Conservation (phyloP, 2,888 invertebrate genomes). For the Spicauda simplicius region DNA sequence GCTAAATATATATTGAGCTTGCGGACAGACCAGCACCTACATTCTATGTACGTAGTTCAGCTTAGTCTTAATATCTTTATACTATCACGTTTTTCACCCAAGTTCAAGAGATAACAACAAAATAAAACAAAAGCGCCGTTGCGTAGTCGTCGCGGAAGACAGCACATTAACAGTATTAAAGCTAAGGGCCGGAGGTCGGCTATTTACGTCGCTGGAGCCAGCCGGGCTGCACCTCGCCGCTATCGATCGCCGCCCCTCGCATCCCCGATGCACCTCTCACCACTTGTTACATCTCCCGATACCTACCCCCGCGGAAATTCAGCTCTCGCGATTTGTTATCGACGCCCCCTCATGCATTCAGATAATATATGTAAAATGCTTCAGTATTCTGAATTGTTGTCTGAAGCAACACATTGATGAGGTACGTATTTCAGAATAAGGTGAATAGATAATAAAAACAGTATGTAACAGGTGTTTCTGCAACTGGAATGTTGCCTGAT, state of each 20-base stretch:
- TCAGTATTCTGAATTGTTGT: neutral
- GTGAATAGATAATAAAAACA: neutral
- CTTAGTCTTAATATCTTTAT: neutral
- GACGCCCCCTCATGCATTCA: constrained; percentile 6
- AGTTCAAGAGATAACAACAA: neutral
- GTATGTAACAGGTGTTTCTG: neutral
- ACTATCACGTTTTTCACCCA: neutral
- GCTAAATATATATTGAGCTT: too few relatives aligned
- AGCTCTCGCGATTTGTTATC: constrained; percentile 18
- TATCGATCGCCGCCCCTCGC: constrained; percentile 60
- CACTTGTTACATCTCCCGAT: constrained; percentile 72
- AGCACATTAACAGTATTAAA: constrained; percentile 43
- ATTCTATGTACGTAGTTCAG: too few relatives aligned
- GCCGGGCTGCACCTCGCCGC: constrained; percentile 36
- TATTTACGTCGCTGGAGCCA: constrained; percentile 38
- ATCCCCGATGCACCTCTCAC: constrained; percentile 59
- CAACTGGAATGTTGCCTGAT: neutral
- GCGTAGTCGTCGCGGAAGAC: constrained; percentile 27
- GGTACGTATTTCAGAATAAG: neutral
- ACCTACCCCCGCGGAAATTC: constrained; percentile 33
- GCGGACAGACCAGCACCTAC: too few relatives aligned
- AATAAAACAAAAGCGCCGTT: neutral
- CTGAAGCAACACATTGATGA: neutral
- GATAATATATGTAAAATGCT: neutral
- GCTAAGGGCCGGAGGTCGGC: constrained; percentile 39